A percentile compares a stretch with the other conserved stretches of the same genome.
These are phyloP conservation scores for Pseudorasbora parva DNA, from an alignment of 2,113 vertebrate genomes.

Conservation along the genomic window DNA sequence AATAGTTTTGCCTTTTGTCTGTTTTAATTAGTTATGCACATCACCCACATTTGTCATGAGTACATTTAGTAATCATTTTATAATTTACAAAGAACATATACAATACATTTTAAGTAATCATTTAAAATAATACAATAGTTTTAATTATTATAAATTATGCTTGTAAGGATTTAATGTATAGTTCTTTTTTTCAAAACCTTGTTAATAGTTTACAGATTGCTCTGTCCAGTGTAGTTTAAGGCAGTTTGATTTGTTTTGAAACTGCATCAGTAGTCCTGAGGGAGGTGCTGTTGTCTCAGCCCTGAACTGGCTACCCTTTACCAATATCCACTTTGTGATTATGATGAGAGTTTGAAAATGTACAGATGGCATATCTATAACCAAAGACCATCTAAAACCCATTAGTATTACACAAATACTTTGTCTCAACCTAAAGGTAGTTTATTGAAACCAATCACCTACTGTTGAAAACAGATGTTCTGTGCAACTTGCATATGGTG, in stretches of 20 bases:
- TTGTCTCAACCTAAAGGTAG: not conserved
- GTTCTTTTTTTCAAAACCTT: not conserved
- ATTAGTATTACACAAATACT: not conserved
- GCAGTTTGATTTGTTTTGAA: not conserved
- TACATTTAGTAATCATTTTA: not conserved
- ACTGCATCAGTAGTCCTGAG: not conserved
- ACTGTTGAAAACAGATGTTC: not conserved
- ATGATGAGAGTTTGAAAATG: not conserved
- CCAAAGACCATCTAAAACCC: too few species aligned
- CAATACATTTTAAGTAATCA: not conserved
- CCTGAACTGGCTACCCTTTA: not conserved
- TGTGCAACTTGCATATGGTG: not conserved
- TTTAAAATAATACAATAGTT: not conserved
- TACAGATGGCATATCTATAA: not conserved
- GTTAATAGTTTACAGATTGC: not conserved
- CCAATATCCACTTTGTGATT: not conserved
- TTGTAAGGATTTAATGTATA: not conserved
- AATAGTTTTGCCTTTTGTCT: not conserved
- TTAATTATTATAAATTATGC: not conserved
- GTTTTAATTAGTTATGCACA: not conserved
- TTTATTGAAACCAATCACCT: too few species aligned
- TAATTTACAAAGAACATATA: not conserved
- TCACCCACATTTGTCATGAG: not conserved
- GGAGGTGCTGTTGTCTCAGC: conserved; percentile 42
- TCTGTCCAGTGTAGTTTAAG: not conserved